These are phyloP conservation scores for Pollenia amentaria DNA, from an alignment of 2,888 invertebrate genomes.

Conservation along the genomic window DNA sequence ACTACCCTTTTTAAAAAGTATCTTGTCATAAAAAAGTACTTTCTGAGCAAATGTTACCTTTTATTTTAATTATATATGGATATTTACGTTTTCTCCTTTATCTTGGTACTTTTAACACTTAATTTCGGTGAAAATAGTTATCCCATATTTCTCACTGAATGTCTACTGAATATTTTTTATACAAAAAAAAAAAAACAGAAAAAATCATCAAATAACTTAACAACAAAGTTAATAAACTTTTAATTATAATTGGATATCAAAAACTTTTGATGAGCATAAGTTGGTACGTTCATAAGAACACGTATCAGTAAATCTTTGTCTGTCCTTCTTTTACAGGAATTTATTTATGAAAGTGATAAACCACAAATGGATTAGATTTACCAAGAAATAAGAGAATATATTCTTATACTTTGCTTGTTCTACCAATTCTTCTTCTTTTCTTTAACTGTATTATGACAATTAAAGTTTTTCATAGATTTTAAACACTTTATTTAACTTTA, in stretches of 20 bases:
- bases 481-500: background rate
- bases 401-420: no score
- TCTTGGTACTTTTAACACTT: background rate
- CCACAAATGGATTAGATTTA: background rate
- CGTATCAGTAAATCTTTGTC: background rate
- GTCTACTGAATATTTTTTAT: no score
- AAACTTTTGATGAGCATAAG: slow-evolving; percentile 22
- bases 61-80: no score
- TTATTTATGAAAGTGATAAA: background rate
- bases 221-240: slow-evolving; percentile 43
- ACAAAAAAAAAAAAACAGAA: background rate
- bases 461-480: slow-evolving; percentile 6
- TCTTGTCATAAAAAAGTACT: background rate
- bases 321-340: background rate
- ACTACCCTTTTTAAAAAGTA: background rate
- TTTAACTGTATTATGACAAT: background rate
- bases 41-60: background rate
- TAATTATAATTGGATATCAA: slow-evolving; percentile 44
- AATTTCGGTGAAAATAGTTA: background rate
- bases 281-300: no score
- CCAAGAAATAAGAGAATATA: no score
- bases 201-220: background rate
- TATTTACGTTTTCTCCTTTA: background rate
- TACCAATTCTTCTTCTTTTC: no score
- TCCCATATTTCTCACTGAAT: no score